Percentiles rank a stretch among this genome's conserved stretches.
phyloP scores from a whole-genome alignment of 2,888 invertebrate species.

The Xestia c-nigrum region DNA sequence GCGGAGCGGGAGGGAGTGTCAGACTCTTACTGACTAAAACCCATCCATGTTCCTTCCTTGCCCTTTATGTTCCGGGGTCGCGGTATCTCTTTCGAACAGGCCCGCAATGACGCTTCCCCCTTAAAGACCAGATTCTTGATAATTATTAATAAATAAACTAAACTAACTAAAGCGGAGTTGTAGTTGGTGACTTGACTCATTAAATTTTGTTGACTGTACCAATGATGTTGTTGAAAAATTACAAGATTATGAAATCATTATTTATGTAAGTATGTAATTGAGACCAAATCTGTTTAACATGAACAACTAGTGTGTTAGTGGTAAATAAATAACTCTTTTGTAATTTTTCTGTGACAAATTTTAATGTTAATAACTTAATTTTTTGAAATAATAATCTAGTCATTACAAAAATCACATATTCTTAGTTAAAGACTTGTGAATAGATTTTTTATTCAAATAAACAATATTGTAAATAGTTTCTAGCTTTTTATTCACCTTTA shows the following conservation, averaged over 20 bases:
- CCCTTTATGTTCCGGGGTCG: too few species aligned
- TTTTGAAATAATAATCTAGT: background rate
- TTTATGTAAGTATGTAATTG: background rate
- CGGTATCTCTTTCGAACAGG: too few species aligned
- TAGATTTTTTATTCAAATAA: background rate
- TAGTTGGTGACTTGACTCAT: background rate
- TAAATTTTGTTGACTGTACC: background rate
- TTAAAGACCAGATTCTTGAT: too few species aligned
- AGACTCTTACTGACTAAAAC: too few species aligned
- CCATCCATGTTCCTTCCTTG: too few species aligned
- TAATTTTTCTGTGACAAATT: slow-evolving; percentile 4
- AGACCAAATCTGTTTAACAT: background rate
- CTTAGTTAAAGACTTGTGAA: background rate
- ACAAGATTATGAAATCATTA: background rate
- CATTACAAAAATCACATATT: background rate
- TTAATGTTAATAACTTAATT: too few species aligned
- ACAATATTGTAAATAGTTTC: background rate
- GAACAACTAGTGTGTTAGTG: background rate
- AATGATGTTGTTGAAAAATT: slow-evolving; percentile 4
- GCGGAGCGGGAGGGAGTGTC: too few species aligned
- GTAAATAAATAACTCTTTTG: background rate
- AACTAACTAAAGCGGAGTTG: background rate
- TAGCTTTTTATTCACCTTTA: background rate
- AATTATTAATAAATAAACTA: too few species aligned
- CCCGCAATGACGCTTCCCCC: too few species aligned